phyloP scores from a whole-genome alignment of 2,113 vertebrate genomes.

The Pelusios castaneus region DNA sequence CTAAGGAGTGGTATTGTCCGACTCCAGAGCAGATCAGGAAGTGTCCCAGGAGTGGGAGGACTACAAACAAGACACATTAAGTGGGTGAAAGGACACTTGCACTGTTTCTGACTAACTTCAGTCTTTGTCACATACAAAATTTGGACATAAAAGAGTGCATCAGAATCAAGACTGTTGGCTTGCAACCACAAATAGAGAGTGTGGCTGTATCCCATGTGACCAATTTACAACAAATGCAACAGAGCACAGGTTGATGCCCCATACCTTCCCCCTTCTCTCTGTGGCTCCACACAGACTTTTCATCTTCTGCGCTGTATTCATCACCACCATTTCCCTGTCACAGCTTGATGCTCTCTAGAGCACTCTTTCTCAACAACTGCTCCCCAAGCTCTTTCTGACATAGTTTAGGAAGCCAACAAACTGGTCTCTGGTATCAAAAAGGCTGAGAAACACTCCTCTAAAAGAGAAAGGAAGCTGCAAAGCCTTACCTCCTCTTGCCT shows the following conservation, averaged over 20 bases:
- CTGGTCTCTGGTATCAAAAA: background rate
- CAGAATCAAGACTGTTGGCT: background rate
- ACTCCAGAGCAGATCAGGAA: background rate
- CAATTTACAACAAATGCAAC: background rate
- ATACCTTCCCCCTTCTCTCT: background rate
- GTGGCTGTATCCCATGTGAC: no score
- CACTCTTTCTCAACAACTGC: background rate
- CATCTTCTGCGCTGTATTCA: background rate
- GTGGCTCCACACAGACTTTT: background rate
- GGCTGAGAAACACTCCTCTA: background rate
- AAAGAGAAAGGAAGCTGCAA: background rate
- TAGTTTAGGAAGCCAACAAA: background rate
- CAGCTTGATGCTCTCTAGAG: background rate
- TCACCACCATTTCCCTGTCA: background rate
- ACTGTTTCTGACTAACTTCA: background rate
- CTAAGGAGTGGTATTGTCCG: background rate
- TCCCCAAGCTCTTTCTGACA: background rate
- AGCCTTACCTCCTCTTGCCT: background rate
- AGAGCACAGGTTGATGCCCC: background rate
- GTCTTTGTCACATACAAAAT: background rate
- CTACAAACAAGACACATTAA: background rate
- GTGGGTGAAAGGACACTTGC: background rate
- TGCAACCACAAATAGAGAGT: background rate
- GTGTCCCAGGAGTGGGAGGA: background rate
- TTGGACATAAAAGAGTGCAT: background rate